Evolutionary conservation across 1,140 invertebrate genomes (phyloP), one percentile per base, ranked within the genome.

Genomic region (Melitaea cinxia): DNA sequence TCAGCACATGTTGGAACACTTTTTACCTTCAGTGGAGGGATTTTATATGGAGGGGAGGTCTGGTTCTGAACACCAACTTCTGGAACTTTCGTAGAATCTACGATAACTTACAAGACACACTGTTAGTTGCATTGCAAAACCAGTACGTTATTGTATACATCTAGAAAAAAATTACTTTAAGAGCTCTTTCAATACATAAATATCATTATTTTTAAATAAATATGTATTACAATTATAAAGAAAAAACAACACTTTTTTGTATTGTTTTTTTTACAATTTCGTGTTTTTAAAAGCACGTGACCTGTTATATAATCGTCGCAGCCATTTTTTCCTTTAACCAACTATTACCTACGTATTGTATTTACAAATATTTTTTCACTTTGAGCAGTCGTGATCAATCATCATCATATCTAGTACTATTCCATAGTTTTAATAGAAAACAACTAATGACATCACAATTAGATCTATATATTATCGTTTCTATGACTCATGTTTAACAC

Each of bases 81-180:
- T 65, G 47, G 64, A 66, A 59, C 57, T 26, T 66, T 60, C 56
- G 35, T 19, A 53, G 24, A 39, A 47, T 47, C 19, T 50, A 60
- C 37, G 28, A 50, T 52, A 45, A 26, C 65, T 45, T 49, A 66
- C 56, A 60, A 55, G n/a, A 55, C 37, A 15, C 50, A 59, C 15
- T 47, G 60, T 28, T n/a, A 47, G 21, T 54, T 45, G 23, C 21
- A 30, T 39, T 37, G 28, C 26, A 30, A 39, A 62, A 37, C 54
- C 59, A 33, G 50, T 45, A 50, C 35, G 35, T 35, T 19, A 60
- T 52, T 60, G 17, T 50, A n/a, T 24, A 37, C 21, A 19, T 60
- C 49, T 61, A 15, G 58, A n/a, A n/a, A n/a, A n/a, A n/a, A n/a
- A n/a, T n/a, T n/a, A n/a, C n/a, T n/a, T n/a, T n/a, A n/a, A n/a